phyloP scores from a whole-genome alignment of 2,113 vertebrate genomes.

The Nycticebus coucang region DNA sequence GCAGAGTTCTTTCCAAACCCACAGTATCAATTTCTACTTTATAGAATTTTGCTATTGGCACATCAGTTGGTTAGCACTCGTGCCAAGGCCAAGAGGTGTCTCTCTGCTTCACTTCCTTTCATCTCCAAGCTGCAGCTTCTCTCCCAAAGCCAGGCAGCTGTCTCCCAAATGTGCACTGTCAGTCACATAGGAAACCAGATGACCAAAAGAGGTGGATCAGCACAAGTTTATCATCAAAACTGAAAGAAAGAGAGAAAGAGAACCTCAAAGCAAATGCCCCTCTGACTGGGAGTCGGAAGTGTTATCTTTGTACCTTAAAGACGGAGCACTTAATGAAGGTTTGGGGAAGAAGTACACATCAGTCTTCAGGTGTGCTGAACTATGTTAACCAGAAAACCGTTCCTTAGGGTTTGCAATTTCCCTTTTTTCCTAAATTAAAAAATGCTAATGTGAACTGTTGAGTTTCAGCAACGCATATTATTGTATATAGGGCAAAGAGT shows the following conservation, averaged over 20 bases:
- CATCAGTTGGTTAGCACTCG: not conserved
- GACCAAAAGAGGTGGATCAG: not conserved
- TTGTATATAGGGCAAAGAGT: slow-evolving; percentile 61
- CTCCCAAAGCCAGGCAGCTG: not conserved
- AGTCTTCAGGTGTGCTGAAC: slow-evolving; percentile 23
- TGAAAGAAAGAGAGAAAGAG: not conserved
- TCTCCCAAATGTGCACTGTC: not conserved
- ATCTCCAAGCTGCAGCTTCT: not conserved
- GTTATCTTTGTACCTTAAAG: slow-evolving; percentile 51
- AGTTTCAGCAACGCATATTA: slow-evolving; percentile 39
- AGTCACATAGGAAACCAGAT: not conserved
- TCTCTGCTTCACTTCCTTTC: not conserved
- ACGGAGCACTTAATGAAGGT: slow-evolving; percentile 48
- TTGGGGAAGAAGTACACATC: slow-evolving; percentile 8
- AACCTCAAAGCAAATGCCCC: not conserved
- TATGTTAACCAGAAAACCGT: slow-evolving; percentile 17
- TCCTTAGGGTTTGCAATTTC: slow-evolving; percentile 45
- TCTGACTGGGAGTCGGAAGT: not conserved
- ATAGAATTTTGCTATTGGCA: slow-evolving; percentile 26
- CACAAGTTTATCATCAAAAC: slow-evolving; percentile 8
- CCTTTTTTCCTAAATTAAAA: slow-evolving; percentile 68
- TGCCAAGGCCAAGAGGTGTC: not conserved
- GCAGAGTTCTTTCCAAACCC: not conserved
- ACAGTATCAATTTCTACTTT: not conserved
- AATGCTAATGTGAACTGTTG: slow-evolving; percentile 62